Evolutionary conservation across 1,140 invertebrate genomes (phyloP).

Genomic region (Formica exsecta): DNA sequence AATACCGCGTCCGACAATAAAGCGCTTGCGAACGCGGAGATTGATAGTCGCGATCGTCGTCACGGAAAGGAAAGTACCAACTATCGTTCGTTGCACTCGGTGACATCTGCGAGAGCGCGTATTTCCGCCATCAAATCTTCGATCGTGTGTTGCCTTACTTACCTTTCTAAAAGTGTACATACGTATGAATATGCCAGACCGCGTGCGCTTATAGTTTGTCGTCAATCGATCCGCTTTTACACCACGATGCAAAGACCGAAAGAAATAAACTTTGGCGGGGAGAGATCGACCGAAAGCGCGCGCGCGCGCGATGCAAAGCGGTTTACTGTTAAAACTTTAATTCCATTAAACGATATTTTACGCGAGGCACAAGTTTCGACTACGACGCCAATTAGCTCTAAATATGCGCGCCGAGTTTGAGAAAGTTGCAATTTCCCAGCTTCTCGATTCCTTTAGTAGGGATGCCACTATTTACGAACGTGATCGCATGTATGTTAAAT

Average conservation of each 20-base stretch:
- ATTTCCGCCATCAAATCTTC: conserved; percentile 31
- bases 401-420: conserved; percentile 7
- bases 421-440: conserved; percentile 44
- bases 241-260: conserved; percentile 43
- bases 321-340: conserved; percentile 43
- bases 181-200: conserved; percentile 19
- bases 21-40: conserved; percentile 29
- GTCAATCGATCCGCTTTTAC: conserved; percentile 53
- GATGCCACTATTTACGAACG: conserved; percentile 24
- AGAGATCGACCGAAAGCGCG: conserved; percentile 28
- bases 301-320: conserved; percentile 40
- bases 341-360: conserved; percentile 45
- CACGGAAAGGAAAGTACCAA: conserved; percentile 41
- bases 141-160: conserved; percentile 30
- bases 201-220: neutral
- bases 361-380: neutral
- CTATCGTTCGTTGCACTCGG: conserved; percentile 47
- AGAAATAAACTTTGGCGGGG: conserved; percentile 39
- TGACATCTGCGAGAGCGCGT: conserved; percentile 42
- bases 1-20: conserved; percentile 15
- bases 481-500: conserved; percentile 57
- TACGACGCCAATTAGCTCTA: neutral
- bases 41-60: conserved; percentile 39
- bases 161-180: conserved; percentile 42
- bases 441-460: conserved; percentile 13